phyloP scores from a whole-genome alignment of 2,113 vertebrate genomes.

The Poicephalus meyeri region DNA sequence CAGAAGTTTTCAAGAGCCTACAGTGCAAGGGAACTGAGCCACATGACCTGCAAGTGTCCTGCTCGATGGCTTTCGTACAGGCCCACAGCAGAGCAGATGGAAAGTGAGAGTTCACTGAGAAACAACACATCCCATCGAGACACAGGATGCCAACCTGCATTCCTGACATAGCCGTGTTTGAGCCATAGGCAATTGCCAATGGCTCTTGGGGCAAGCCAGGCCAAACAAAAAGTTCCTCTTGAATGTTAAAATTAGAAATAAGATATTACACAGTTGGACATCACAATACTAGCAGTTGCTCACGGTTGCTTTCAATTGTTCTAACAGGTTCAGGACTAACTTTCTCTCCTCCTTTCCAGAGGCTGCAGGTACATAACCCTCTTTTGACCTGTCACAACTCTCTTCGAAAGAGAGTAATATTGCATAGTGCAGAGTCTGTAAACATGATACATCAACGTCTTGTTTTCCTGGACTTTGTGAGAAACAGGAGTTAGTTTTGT shows the following conservation, averaged over 20 bases:
- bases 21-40: background rate
- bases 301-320: background rate
- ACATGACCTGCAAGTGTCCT: background rate
- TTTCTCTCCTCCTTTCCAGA: background rate
- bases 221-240: constrained; percentile 59
- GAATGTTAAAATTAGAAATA: constrained; percentile 55
- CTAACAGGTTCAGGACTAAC: background rate
- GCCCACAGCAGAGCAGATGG: background rate
- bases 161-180: constrained; percentile 35
- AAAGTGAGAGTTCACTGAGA: constrained; percentile 7
- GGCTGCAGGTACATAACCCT: background rate
- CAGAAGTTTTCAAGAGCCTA: background rate
- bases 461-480: background rate
- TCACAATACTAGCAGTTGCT: background rate
- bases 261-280: constrained; percentile 32
- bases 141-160: constrained; percentile 41
- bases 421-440: background rate
- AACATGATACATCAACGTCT: background rate
- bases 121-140: background rate
- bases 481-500: background rate
- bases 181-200: constrained; percentile 23
- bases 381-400: background rate
- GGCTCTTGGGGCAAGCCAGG: constrained; percentile 29
- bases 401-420: background rate
- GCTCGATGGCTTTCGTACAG: background rate